Conservation (phyloP, 2,113 vertebrate genomes). For the Sciurus niger region DNA sequence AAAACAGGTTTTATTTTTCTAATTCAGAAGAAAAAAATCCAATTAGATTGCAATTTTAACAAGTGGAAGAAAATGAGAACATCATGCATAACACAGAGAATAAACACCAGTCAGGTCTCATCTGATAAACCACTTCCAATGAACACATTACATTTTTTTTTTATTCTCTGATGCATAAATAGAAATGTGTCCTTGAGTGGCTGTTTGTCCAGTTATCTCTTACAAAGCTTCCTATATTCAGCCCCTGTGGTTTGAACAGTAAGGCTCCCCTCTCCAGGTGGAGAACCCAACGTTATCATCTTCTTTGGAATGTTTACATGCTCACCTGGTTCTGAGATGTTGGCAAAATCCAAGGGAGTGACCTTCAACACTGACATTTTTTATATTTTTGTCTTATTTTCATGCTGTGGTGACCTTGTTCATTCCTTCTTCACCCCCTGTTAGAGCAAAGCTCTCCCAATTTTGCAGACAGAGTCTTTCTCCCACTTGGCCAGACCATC, state of each 20-base stretch:
- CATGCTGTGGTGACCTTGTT: slow-evolving; percentile 77
- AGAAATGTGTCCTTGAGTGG: background rate
- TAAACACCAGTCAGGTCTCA: background rate
- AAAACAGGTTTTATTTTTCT: background rate
- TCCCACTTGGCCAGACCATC: slow-evolving; percentile 85
- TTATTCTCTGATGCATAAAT: background rate
- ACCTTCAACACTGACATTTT: slow-evolving; percentile 83
- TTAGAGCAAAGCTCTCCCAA: slow-evolving; percentile 69
- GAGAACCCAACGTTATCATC: slow-evolving; percentile 62
- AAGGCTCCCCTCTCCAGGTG: background rate
- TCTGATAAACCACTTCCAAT: background rate
- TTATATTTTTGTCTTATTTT: slow-evolving; percentile 82
- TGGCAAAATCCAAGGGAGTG: slow-evolving; percentile 80
- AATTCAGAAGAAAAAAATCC: background rate
- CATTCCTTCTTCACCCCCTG: slow-evolving; percentile 80
- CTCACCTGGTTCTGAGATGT: slow-evolving; percentile 69
- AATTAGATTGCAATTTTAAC: slow-evolving; percentile 27
- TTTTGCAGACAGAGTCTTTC: slow-evolving; percentile 82
- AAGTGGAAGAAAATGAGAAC: background rate
- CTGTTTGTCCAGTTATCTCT: background rate
- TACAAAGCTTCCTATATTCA: background rate
- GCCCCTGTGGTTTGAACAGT: background rate
- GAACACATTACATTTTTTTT: background rate
- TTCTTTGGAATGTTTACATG: slow-evolving; percentile 58
- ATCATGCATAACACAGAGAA: background rate